These are phyloP conservation scores for Atherinomorus stipes DNA, from an alignment of 2,113 vertebrate species.

Conservation along the genomic window DNA sequence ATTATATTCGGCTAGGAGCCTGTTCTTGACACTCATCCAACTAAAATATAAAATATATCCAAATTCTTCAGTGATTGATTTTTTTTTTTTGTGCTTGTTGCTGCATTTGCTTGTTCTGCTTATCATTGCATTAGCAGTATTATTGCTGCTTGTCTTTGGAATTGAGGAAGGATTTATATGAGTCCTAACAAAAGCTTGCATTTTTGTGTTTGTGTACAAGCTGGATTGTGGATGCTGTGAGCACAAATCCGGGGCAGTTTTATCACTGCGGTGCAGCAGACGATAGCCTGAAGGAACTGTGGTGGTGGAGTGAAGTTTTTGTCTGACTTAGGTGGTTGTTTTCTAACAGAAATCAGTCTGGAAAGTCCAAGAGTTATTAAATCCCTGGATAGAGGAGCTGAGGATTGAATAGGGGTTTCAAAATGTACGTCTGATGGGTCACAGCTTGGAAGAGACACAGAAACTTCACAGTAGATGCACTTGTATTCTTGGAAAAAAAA, in stretches of 20 bases:
- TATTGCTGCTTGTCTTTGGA: constrained; percentile 50
- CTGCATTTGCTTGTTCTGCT: constrained; percentile 26
- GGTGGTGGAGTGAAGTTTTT: constrained; percentile 22
- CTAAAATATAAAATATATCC: constrained; percentile 27
- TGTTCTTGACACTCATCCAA: constrained; percentile 31
- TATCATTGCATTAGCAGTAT: constrained; percentile 46
- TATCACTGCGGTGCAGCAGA: constrained; percentile 1
- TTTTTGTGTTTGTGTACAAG: constrained; percentile 43
- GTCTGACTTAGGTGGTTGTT: constrained; percentile 31
- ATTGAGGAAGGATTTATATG: constrained; percentile 29
- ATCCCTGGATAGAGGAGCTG: constrained; percentile 56
- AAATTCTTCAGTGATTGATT: constrained; percentile 33
- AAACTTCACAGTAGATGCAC: constrained; percentile 3
- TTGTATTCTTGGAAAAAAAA: neutral
- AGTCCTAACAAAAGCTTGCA: constrained; percentile 32
- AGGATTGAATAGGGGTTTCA: constrained; percentile 27
- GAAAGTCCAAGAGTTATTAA: constrained; percentile 51
- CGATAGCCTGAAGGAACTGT: constrained; percentile 12
- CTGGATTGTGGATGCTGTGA: constrained; percentile 10
- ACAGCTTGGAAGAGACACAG: neutral
- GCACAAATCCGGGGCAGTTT: constrained; percentile 21
- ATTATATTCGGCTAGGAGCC: neutral
- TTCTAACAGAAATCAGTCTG: constrained; percentile 50
- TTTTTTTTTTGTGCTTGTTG: constrained; percentile 27
- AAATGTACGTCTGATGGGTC: constrained; percentile 34